These are phyloP conservation scores for Mobula birostris DNA, from an alignment of 2,113 vertebrate species.

Conservation along the genomic window DNA sequence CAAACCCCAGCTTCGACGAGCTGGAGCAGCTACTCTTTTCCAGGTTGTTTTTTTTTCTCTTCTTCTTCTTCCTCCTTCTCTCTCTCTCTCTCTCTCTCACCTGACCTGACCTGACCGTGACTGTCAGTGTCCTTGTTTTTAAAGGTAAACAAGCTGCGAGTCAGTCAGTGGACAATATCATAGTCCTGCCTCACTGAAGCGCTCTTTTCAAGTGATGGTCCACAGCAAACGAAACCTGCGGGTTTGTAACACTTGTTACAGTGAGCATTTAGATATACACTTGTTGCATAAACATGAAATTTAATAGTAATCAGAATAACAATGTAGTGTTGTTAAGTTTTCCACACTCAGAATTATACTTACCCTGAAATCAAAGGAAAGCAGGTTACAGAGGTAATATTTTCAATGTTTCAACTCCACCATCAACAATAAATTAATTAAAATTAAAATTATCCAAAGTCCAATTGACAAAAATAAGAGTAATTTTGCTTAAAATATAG, in stretches of 20 bases:
- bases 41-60: too few relatives aligned
- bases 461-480: background rate
- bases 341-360: background rate
- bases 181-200: too few relatives aligned
- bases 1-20: too few relatives aligned
- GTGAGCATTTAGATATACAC: background rate
- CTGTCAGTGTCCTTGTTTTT: too few relatives aligned
- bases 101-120: too few relatives aligned
- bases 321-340: background rate
- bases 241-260: background rate
- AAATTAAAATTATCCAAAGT: background rate
- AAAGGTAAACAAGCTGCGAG: too few relatives aligned
- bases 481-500: background rate
- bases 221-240: too few relatives aligned
- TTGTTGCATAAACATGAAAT: background rate
- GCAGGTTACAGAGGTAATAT: background rate
- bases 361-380: background rate
- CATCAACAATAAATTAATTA: background rate
- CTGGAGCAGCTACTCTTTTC: too few relatives aligned
- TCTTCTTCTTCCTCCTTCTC: too few relatives aligned
- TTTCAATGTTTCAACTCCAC: background rate
- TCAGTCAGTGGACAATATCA: too few relatives aligned
- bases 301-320: background rate
- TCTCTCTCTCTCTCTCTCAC: too few relatives aligned
- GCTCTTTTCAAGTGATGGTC: too few relatives aligned